These are phyloP conservation scores for Chaetogeoica ovagalla DNA, from an alignment of 2,888 invertebrate species.

Conservation along the genomic window DNA sequence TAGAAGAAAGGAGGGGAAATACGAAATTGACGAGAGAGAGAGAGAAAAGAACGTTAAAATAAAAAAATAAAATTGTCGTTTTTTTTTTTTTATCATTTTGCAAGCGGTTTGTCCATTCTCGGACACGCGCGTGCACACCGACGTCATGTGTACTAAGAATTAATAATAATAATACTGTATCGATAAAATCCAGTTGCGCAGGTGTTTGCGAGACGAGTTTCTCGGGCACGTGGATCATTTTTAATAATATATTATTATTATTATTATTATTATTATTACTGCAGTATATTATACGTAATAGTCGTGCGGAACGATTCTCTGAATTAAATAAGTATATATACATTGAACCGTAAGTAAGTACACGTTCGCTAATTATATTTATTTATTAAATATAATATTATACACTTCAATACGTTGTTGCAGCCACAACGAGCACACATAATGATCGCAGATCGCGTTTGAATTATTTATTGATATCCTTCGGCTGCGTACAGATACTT, in stretches of 20 bases:
- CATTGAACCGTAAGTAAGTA: too few species aligned
- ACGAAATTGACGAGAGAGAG: background rate
- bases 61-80: slow-evolving; percentile 13
- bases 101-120: slow-evolving; percentile 41
- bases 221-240: slow-evolving; percentile 42
- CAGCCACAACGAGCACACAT: too few species aligned
- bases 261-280: too few species aligned
- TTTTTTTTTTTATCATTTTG: too few species aligned
- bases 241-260: too few species aligned
- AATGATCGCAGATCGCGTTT: slow-evolving; percentile 8
- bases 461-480: slow-evolving; percentile 14
- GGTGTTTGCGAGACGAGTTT: slow-evolving; percentile 28
- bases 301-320: slow-evolving; percentile 5
- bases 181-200: slow-evolving; percentile 42
- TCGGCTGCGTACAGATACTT: too few species aligned
- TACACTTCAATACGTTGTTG: too few species aligned
- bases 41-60: background rate
- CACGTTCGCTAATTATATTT: slow-evolving; percentile 21
- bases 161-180: background rate
- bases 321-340: slow-evolving; percentile 14
- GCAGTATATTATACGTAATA: background rate
- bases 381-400: background rate
- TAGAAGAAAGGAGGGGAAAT: too few species aligned
- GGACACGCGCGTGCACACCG: background rate
- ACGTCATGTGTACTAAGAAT: background rate